Conservation (phyloP, 2,113 vertebrate genomes). For the Eclectus roratus region DNA sequence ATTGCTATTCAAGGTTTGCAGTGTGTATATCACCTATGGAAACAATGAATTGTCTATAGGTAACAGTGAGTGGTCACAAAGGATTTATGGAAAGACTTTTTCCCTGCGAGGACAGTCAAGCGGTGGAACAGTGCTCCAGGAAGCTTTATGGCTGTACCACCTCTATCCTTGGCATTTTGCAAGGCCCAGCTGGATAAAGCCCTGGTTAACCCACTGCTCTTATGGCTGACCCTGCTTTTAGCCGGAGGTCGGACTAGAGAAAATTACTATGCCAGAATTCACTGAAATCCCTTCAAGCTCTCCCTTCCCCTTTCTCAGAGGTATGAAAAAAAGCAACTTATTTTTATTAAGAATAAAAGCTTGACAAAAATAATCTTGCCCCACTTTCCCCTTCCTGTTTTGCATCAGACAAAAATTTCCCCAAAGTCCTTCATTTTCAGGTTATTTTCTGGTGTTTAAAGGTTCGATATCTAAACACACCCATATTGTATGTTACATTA, state of each 20-base stretch:
- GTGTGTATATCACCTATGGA: not conserved
- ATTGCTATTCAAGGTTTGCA: not conserved
- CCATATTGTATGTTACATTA: not conserved
- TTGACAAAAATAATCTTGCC: not conserved
- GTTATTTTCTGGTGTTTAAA: not conserved
- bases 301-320: not conserved
- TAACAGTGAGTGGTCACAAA: not conserved
- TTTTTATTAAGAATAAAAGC: not conserved
- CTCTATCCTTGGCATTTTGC: not conserved
- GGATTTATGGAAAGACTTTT: not conserved
- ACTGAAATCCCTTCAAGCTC: not conserved
- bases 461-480: not conserved
- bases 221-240: not conserved
- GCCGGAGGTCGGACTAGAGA: not conserved
- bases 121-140: not conserved
- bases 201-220: not conserved
- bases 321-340: not conserved
- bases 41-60: not conserved
- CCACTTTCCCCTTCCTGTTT: not conserved
- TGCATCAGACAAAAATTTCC: not conserved
- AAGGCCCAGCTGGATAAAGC: not conserved
- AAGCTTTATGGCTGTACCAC: not conserved
- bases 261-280: not conserved
- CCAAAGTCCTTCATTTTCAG: not conserved
- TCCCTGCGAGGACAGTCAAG: not conserved